phyloP scores from a whole-genome alignment of 2,797 vertebrate species.

The Bryconaethiops microstoma region DNA sequence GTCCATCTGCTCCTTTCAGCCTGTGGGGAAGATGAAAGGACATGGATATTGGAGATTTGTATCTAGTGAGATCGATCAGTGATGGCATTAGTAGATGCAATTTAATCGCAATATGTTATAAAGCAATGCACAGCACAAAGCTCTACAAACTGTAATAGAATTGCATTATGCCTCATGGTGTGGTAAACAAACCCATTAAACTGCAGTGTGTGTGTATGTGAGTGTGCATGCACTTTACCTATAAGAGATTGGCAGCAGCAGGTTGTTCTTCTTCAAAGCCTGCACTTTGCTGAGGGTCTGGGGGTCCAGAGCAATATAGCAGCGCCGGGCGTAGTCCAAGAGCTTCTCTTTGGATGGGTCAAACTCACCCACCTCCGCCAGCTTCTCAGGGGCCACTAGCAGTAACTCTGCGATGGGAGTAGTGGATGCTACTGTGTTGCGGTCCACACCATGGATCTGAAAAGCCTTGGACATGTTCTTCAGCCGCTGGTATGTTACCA shows the following conservation, averaged over 20 bases:
- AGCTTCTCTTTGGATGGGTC: conserved; percentile 91
- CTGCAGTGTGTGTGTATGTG: too few species aligned
- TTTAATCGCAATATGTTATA: too few species aligned
- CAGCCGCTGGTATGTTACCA: conserved; percentile 89
- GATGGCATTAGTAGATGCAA: too few species aligned
- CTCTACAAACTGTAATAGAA: too few species aligned
- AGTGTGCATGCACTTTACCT: conserved; percentile 78
- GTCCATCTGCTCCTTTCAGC: conserved; percentile 55
- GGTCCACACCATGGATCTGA: conserved; percentile 89
- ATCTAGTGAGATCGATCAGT: not conserved
- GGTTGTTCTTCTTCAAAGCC: conserved; percentile 90
- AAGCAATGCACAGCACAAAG: too few species aligned
- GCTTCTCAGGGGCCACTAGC: conserved; percentile 90
- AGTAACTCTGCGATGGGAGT: conserved; percentile 91
- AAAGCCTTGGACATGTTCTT: conserved; percentile 95
- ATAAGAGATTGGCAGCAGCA: conserved; percentile 91
- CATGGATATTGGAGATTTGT: not conserved
- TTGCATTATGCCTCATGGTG: too few species aligned
- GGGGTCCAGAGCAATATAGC: conserved; percentile 87
- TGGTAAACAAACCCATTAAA: too few species aligned
- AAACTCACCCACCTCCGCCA: conserved; percentile 89
- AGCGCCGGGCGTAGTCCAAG: conserved; percentile 90
- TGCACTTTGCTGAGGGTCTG: conserved; percentile 89
- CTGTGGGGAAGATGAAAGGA: conserved; percentile 26
- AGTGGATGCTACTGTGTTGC: conserved; percentile 90